Percentiles rank a stretch among this genome's conserved stretches.
Conservation (phyloP, 2,888 invertebrate genomes). For the Bellardia bayeri region DNA sequence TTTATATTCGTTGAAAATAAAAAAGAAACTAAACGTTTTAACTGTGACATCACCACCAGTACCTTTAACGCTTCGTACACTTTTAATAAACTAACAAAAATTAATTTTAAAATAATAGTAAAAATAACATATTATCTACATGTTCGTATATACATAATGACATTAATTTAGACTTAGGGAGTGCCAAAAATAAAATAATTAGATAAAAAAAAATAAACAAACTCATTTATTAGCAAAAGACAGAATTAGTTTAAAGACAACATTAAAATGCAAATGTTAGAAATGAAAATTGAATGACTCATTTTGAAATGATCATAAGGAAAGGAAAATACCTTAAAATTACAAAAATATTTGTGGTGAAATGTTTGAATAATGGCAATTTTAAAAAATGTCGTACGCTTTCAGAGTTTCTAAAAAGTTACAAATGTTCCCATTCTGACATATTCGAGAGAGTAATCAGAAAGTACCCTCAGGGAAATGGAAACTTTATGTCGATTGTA, state of each 20-base stretch:
- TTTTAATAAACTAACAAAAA: neutral
- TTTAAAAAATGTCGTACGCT: neutral
- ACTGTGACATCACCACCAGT: neutral
- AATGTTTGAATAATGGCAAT: neutral
- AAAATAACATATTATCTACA: neutral
- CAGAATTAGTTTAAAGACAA: constrained; percentile 1
- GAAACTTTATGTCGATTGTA: too few species aligned
- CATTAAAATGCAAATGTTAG: neutral
- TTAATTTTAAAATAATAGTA: neutral
- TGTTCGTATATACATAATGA: neutral
- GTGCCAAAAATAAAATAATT: constrained; percentile 8
- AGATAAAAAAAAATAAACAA: neutral
- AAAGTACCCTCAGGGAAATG: too few species aligned
- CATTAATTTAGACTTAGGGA: constrained; percentile 10
- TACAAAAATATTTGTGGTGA: neutral
- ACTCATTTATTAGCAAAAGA: constrained; percentile 11
- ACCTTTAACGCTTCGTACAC: neutral
- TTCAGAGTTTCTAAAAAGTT: too few species aligned
- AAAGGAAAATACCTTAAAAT: constrained; percentile 16
- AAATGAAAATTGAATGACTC: constrained; percentile 17
- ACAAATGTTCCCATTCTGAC: too few species aligned
- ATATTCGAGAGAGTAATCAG: too few species aligned
- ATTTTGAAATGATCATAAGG: neutral
- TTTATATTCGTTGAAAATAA: neutral
- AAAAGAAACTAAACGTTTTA: neutral